phyloP scores from a whole-genome alignment of 1,140 invertebrate genomes.

The Neuroterus valhalla region DNA sequence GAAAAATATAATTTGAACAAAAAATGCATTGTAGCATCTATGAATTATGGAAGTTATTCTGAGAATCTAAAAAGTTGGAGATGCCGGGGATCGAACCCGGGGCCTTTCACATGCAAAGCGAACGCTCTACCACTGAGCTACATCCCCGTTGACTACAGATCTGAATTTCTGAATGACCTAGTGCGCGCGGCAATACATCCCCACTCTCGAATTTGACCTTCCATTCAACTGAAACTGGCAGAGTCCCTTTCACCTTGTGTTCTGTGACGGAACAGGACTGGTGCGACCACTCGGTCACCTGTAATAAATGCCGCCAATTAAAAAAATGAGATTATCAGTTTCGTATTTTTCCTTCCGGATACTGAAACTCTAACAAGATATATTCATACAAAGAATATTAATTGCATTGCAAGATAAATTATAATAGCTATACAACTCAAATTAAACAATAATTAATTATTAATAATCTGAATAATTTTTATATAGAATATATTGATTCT shows the following conservation, averaged over 20 bases:
- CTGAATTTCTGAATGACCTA: not conserved
- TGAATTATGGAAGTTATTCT: too few species aligned
- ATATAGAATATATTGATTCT: too few species aligned
- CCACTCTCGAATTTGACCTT: not conserved
- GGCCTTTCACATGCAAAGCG: slow-evolving; percentile 85
- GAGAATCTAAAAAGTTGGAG: slow-evolving; percentile 74
- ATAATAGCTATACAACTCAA: too few species aligned
- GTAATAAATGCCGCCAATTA: not conserved
- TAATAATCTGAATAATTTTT: too few species aligned
- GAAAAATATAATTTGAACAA: too few species aligned
- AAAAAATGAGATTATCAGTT: not conserved
- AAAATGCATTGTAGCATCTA: too few species aligned
- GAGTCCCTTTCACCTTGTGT: not conserved
- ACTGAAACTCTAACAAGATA: too few species aligned
- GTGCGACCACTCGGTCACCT: not conserved
- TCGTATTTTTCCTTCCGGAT: not conserved
- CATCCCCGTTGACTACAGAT: slow-evolving; percentile 62
- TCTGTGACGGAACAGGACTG: not conserved
- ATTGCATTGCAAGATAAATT: too few species aligned
- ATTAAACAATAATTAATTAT: too few species aligned
- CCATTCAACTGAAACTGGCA: not conserved
- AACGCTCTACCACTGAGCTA: slow-evolving; percentile 78
- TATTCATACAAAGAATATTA: too few species aligned
- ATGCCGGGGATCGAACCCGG: slow-evolving; percentile 84
- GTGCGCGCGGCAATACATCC: not conserved